Conservation (phyloP, 2,888 invertebrate species). For the Eurytoma californica region DNA sequence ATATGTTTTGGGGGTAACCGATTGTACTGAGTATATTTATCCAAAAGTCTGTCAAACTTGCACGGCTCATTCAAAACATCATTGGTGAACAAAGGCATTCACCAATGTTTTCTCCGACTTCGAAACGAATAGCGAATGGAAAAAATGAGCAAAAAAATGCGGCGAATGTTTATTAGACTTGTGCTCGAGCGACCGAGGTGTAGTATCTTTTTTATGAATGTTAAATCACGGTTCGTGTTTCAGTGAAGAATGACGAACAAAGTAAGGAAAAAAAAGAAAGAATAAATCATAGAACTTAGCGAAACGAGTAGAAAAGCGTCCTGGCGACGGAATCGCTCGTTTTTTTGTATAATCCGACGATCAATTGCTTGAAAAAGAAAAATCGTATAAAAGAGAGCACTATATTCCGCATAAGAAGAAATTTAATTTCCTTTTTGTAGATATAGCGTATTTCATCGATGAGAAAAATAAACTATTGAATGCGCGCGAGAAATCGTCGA, state of each 20-base stretch:
- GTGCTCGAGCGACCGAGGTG: constrained; percentile 17
- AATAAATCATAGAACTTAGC: constrained; percentile 12
- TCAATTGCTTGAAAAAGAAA: constrained; percentile 10
- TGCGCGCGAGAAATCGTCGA: constrained; percentile 39
- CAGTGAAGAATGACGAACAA: neutral
- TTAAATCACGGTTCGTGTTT: constrained; percentile 25
- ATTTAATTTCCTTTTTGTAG: constrained; percentile 32
- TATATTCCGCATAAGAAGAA: constrained; percentile 39
- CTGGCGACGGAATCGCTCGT: constrained; percentile 42
- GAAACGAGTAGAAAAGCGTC: constrained; percentile 48
- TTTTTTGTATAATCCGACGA: constrained; percentile 38
- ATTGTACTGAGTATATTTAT: constrained; percentile 18
- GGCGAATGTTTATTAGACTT: constrained; percentile 24
- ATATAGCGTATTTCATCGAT: constrained; percentile 55
- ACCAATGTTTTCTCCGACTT: neutral
- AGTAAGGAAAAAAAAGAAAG: neutral
- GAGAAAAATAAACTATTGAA: constrained; percentile 69
- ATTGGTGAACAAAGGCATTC: constrained; percentile 1
- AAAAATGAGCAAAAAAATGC: constrained; percentile 4
- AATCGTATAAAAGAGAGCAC: constrained; percentile 25
- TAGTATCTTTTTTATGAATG: constrained; percentile 49
- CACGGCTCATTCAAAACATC: constrained; percentile 38
- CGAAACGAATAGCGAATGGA: constrained; percentile 2
- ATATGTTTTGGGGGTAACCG: constrained; percentile 17
- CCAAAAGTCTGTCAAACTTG: constrained; percentile 27